Evolutionary conservation across 2,888 invertebrate genomes (phyloP), one percentile per base, ranked within the genome.

Genomic region (Netelia fuscicornis): DNA sequence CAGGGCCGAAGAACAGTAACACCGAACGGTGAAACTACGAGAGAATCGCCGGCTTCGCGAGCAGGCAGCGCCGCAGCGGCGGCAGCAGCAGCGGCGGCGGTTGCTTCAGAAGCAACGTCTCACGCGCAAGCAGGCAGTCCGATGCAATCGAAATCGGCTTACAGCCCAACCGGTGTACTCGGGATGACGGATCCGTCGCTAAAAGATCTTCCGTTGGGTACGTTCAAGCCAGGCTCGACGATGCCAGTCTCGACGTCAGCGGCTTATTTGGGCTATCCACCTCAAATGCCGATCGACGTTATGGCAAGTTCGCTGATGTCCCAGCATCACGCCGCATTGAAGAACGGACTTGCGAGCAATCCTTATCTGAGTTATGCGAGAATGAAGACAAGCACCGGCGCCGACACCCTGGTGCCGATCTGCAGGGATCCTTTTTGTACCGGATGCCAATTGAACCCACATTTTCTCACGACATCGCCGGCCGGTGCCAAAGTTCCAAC

Each of bases 381-480:
- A 86, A 96, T 98, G 94, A 98, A 98, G 94, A 95, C 95, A 60
- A 96, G 96, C 1, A 95, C 96, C 0, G 97, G 97, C 10, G 95
- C 95, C 68, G 97, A 97, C 87, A 94, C 95, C 6, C 93, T 97
- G 89, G 96, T 97, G 10, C 96, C 98, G 37, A 95, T 96, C 52
- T 98, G 98, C 93, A 95, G 98, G 82, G 98, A 98, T 94, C 98
- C 98, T 0, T 98, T 98, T 92, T 98, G 98, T 93, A 97, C 97
- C 0, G 98, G 98, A 76, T 98, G 98, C 93, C 97, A 98, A 88
- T 94, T 98, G 85, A 98, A 97, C 94, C 97, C 97, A 81, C 97
- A 97, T 93, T 95, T 97, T 90, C 94, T 97, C 88, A 94, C 95
- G 42, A 94, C 94, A 1, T 95, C 93, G 25, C 90, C 92, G 23